phyloP scores from a whole-genome alignment of 2,113 vertebrate genomes.

The Mus musculus region DNA sequence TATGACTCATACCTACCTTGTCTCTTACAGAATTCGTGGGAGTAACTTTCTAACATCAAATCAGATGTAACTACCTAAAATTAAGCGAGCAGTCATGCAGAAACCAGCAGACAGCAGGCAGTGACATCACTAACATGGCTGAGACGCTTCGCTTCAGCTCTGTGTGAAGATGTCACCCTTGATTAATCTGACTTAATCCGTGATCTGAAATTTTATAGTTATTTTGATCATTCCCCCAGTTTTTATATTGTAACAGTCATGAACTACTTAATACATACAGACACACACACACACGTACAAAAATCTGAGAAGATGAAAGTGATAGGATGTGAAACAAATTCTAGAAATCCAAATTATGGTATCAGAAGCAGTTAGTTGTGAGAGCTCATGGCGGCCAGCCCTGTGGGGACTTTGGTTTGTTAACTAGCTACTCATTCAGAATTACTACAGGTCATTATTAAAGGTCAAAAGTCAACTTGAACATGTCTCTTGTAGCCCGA shows the following conservation, averaged over 20 bases:
- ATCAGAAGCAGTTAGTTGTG: not conserved
- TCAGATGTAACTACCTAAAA: conserved; percentile 27
- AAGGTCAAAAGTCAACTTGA: not conserved
- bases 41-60: conserved; percentile 60
- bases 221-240: conserved; percentile 33
- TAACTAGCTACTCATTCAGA: conserved; percentile 17
- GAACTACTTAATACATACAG: not conserved
- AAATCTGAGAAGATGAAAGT: conserved; percentile 47
- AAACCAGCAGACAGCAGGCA: conserved; percentile 46
- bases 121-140: conserved; percentile 52
- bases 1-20: conserved; percentile 61
- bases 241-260: conserved; percentile 48
- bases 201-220: conserved; percentile 56
- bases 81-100: conserved; percentile 44
- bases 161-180: conserved; percentile 18
- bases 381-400: not conserved
- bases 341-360: conserved; percentile 16
- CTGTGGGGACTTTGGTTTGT: conserved; percentile 43
- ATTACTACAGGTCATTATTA: not conserved
- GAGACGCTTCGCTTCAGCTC: conserved; percentile 45
- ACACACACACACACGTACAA: not conserved
- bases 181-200: conserved; percentile 43
- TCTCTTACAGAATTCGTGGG: conserved; percentile 71
- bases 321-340: conserved; percentile 19
- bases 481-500: not conserved